These are phyloP conservation scores for Corythornis cristatus DNA, from an alignment of 2,113 vertebrate species.

Conservation along the genomic window DNA sequence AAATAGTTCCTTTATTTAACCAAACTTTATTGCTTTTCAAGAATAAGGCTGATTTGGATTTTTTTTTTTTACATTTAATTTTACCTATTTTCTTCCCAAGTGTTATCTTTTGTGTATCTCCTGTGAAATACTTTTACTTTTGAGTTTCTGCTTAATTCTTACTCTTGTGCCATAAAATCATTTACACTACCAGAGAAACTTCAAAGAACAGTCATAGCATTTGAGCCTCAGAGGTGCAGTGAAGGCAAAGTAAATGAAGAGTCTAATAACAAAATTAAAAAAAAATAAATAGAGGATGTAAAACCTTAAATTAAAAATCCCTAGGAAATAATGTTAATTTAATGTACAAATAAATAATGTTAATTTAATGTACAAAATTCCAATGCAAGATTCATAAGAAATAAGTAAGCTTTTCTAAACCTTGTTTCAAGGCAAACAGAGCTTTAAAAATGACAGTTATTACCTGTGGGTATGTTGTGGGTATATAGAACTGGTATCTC, in stretches of 20 bases:
- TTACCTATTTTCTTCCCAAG: background rate
- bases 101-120: background rate
- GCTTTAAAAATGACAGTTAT: slow-evolving; percentile 1
- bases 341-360: background rate
- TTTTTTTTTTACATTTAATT: background rate
- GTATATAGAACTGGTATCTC: background rate
- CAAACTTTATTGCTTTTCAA: background rate
- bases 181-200: background rate
- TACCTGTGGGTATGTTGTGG: background rate
- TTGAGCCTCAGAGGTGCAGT: background rate
- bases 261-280: background rate
- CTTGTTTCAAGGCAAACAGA: background rate
- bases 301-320: slow-evolving; percentile 33
- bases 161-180: background rate
- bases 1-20: background rate
- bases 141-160: background rate
- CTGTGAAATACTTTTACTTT: background rate
- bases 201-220: background rate
- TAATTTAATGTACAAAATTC: slow-evolving; percentile 3
- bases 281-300: background rate
- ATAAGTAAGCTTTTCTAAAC: background rate
- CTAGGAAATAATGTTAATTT: slow-evolving; percentile 21
- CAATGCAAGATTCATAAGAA: background rate
- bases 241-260: background rate
- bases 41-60: background rate